Evolutionary conservation across 2,888 invertebrate species (phyloP), one percentile per base, ranked within the genome.

Genomic region (Drosophila testacea): DNA sequence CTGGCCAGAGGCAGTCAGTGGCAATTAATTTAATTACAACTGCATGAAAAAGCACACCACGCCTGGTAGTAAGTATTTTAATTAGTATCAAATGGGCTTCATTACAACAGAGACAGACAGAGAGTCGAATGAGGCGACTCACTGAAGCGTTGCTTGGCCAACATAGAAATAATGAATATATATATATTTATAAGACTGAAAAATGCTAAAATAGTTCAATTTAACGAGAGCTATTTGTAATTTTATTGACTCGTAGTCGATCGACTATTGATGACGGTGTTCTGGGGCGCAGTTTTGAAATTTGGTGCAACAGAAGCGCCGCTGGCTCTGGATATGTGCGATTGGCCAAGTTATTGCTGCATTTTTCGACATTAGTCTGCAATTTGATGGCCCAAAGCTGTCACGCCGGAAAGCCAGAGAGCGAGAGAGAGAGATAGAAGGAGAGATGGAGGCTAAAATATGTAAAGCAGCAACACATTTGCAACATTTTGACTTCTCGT

Each of bases 361-460:
- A 56, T 87, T 89, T 89, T 89, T 91, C 85, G 77, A 90, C 88
- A 88, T 88, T 82, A 83, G 83, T 77, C 80, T 71, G 69, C 83
- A 81, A 85, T 89, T 80, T 79, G 81, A 74, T 87, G 81, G 88
- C 90, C 90, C 77, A 81, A 72, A 91, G 90, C 90, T 90, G 91
- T 90, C 90, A 90, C 90, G 91, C 79, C 78, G 82, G 61, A 70
- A 47, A 59, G 41, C 72, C 30, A 55, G 56, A 36, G 28, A 22
- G 11, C 46, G 38, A n/a, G 50, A 27, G 50, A 39, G 4, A 22
- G 48, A 16, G n/a, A 10, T 10, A 3, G 13, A 16, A 34, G 34
- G 44, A 36, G 36, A 32, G 2, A 32, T 2, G 6, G 7, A 32
- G 30, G 13, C 3, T 28, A 36, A 61, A 47, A 63, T 69, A 66